phyloP scores from a whole-genome alignment of 2,888 invertebrate genomes.

The Agonopterix heracliana region DNA sequence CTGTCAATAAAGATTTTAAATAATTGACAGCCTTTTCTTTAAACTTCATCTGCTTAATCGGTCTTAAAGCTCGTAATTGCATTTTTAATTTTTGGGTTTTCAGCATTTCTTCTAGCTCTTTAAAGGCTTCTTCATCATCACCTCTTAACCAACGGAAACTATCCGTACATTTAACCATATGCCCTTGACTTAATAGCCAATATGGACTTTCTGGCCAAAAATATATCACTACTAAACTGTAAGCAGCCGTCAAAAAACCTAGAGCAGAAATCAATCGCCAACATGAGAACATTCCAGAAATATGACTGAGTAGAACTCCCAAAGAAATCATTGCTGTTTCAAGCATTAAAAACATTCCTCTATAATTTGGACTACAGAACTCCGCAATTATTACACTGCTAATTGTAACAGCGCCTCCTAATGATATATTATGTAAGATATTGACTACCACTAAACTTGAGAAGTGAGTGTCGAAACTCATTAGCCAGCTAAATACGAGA shows the following conservation, averaged over 20 bases:
- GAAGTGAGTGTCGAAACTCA: conserved; percentile 14
- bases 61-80: conserved; percentile 19
- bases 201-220: conserved; percentile 23
- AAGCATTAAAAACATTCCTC: conserved; percentile 18
- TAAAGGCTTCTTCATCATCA: conserved; percentile 13
- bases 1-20: conserved; percentile 19
- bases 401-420: conserved; percentile 22
- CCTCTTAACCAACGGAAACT: conserved; percentile 20
- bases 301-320: conserved; percentile 21
- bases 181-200: conserved; percentile 21
- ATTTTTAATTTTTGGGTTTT: conserved; percentile 16
- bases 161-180: conserved; percentile 18
- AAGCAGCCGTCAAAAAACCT: conserved; percentile 14
- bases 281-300: conserved; percentile 15
- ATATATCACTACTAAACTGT: conserved; percentile 13
- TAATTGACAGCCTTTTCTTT: conserved; percentile 15
- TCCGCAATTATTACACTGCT: conserved; percentile 23
- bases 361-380: conserved; percentile 18
- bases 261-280: conserved; percentile 16
- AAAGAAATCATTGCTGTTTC: conserved; percentile 24
- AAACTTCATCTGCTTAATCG: conserved; percentile 16
- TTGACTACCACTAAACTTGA: conserved; percentile 15
- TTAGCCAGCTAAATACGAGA: conserved; percentile 21
- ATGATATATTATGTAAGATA: conserved; percentile 17
- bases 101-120: conserved; percentile 21